A percentile compares a stretch with the other conserved stretches of the same genome.
phyloP scores from a whole-genome alignment of 2,888 invertebrate species.

The Orchestes rusci region DNA sequence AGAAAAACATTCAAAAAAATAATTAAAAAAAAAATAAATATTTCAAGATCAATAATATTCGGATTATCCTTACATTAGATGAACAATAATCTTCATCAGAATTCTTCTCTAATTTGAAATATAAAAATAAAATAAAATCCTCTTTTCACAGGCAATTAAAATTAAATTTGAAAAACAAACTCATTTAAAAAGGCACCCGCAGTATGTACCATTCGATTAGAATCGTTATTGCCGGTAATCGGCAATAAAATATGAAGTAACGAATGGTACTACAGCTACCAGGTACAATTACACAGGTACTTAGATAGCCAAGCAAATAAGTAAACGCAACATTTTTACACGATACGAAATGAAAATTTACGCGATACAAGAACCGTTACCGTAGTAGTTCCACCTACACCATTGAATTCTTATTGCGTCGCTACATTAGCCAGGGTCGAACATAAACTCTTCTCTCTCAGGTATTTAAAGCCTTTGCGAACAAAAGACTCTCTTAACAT shows the following conservation, averaged over 20 bases:
- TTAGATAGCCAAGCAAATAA: conserved; percentile 16
- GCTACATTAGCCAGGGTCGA: conserved; percentile 36
- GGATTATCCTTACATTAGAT: too few species aligned
- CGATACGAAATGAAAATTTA: conserved; percentile 23
- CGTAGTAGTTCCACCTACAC: conserved; percentile 23
- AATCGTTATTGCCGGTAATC: too few species aligned
- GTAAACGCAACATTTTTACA: conserved; percentile 19
- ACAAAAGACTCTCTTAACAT: conserved; percentile 42
- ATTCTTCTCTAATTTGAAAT: too few species aligned
- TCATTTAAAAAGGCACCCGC: too few species aligned
- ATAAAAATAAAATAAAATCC: too few species aligned
- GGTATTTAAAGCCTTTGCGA: conserved; percentile 40
- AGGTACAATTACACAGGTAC: conserved; percentile 18
- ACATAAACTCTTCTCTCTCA: conserved; percentile 35
- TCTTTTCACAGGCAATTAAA: too few species aligned
- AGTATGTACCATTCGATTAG: too few species aligned
- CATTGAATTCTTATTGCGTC: conserved; percentile 26
- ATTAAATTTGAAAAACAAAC: too few species aligned
- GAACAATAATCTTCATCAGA: too few species aligned
- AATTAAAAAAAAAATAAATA: too few species aligned
- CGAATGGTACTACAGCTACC: conserved; percentile 11
- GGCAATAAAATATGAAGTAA: conserved; percentile 12
- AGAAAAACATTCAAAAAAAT: too few species aligned
- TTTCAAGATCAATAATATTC: too few species aligned
- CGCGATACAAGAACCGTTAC: conserved; percentile 23